A percentile compares a stretch with the other conserved stretches of the same genome.
These are phyloP conservation scores for Strigamia crassipes DNA, from an alignment of 2,888 invertebrate genomes.

Conservation along the genomic window DNA sequence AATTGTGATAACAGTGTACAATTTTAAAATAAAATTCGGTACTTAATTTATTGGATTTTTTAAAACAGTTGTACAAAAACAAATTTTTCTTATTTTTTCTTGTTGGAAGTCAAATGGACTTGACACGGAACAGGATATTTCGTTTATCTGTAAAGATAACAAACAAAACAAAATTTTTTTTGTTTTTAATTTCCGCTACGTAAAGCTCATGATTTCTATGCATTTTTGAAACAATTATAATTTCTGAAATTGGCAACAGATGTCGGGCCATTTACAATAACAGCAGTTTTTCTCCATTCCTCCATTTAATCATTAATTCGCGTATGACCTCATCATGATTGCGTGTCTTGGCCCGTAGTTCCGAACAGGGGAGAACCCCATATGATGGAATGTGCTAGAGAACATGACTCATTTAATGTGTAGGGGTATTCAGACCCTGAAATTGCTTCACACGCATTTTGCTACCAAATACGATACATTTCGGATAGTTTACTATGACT, in stretches of 20 bases:
- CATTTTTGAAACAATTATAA: neutral
- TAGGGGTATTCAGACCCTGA: neutral
- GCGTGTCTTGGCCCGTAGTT: constrained; percentile 7
- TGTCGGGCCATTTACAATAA: neutral
- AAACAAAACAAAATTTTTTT: no score
- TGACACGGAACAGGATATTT: no score
- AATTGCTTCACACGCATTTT: neutral
- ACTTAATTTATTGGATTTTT: no score
- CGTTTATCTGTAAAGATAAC: no score
- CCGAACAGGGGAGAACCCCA: neutral
- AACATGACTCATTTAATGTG: neutral
- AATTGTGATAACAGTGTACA: no score
- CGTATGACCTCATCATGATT: constrained; percentile 26
- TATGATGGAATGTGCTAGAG: constrained; percentile 16
- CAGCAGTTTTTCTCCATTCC: neutral
- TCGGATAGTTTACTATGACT: neutral
- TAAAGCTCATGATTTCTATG: no score
- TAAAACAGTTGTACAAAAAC: no score
- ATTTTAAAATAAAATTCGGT: no score
- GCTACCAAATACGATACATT: neutral
- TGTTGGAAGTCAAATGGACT: no score
- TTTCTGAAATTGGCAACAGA: neutral
- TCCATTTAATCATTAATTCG: neutral
- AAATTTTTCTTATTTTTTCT: no score
- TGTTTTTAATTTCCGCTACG: no score